Base-by-base conservation (phyloP, 2,797 vertebrate genomes). In the Pagetopsis macropterus region DNA sequence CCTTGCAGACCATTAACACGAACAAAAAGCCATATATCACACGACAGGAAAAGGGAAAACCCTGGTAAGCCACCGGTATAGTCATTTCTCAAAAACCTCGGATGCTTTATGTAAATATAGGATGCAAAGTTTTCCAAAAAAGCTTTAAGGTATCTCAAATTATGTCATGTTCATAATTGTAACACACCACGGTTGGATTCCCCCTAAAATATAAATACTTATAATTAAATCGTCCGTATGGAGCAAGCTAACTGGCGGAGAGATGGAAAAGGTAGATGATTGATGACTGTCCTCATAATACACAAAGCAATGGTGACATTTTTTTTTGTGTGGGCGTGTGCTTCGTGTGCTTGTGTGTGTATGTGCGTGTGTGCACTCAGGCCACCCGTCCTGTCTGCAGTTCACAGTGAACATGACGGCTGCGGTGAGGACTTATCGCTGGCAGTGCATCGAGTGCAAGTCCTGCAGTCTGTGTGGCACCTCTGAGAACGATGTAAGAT, bases 391-490 rank as follows among this genome's bases (percentile, higher is more conserved):
- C 50, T 98, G 97, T 93, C 94, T 98, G 92, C 97, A 98, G 94
- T 98, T 98, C 92, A 98, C 97, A 17, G 95, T 97, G 90, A 98
- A 98, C 89, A 98, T 98, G 97, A 97, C 96, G 2, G 96, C 97
- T 0, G 97, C 97, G 0, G 97, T 98, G 89, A 94, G 96, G 88
- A 98, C 97, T 72, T 98, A 98, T 90, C 96, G 97, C 89, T 98
- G 97, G 97, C 97, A 98, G 90, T 98, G 97, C 92, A 98, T 98
- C 56, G 97, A 98, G 89, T 98, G 97, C 96, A 98, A 98, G 83
- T 96, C 96, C 89, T 98, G 97, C 96, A 98, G 96, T 89, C 93
- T 98, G 73, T 98, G 97, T 9, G 97, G 97, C 80, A 98, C 97
- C 82, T 97, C 97, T 0, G 97, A 98, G 94, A 98, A 98, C 4